These are phyloP conservation scores for Hydractinia echinata DNA, from an alignment of 30 jellyfish, hydroid and myxozoan species.

Conservation along the genomic window DNA sequence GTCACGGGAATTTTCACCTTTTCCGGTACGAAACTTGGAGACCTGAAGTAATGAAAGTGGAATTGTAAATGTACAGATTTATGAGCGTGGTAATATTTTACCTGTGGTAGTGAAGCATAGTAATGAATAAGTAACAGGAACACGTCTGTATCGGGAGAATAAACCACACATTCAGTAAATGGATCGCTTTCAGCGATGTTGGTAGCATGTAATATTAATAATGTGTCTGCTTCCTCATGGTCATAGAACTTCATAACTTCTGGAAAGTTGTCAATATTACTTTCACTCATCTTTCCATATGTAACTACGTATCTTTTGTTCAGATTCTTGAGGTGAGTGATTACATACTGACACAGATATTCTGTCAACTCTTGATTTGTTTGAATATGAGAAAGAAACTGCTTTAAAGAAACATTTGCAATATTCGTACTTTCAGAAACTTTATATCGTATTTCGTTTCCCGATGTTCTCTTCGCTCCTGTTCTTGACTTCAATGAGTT, in stretches of 20 bases:
- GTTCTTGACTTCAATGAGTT: constrained; percentile 32
- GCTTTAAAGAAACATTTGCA: constrained; percentile 20
- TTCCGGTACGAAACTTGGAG: too few species aligned
- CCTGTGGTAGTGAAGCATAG: too few species aligned
- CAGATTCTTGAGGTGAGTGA: background rate
- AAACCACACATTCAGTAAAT: too few species aligned
- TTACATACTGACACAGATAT: constrained; percentile 6
- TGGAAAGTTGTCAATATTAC: constrained; percentile 10
- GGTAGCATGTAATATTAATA: constrained; percentile 25
- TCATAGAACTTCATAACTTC: constrained; percentile 1
- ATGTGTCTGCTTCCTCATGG: constrained; percentile 50
- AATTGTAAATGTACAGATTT: too few species aligned
- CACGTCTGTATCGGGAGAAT: too few species aligned
- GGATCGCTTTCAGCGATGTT: too few species aligned
- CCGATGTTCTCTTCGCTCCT: constrained; percentile 30
- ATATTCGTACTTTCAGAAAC: background rate
- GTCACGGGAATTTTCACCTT: too few species aligned
- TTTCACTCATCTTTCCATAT: constrained; percentile 10
- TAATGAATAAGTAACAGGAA: too few species aligned
- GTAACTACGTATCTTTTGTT: constrained; percentile 10
- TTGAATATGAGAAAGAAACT: constrained; percentile 32
- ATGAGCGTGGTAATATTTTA: too few species aligned
- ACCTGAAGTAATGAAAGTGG: too few species aligned
- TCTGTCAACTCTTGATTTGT: constrained; percentile 38
- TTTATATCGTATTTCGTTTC: constrained; percentile 28